Conservation (phyloP, 2,888 invertebrate species). For the Conomelus anceps region DNA sequence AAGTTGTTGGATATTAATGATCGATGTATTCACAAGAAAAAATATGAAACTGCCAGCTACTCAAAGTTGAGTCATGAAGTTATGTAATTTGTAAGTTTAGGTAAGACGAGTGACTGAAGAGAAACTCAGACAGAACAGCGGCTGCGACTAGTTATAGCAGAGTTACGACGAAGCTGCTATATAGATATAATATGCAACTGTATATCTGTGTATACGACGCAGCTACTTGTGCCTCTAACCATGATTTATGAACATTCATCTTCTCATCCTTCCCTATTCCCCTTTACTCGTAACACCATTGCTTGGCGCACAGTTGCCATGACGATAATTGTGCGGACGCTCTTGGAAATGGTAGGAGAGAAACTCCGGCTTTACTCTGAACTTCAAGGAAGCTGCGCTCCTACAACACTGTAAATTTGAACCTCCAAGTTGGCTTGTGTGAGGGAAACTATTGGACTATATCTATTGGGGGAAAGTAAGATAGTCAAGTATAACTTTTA, state of each 20-base stretch:
- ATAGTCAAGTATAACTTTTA: background rate
- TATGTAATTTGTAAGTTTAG: background rate
- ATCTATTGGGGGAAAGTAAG: conserved; percentile 9
- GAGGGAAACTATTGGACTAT: background rate
- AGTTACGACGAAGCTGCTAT: background rate
- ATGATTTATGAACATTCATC: conserved; percentile 19
- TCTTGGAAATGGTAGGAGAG: background rate
- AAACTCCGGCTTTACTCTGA: background rate
- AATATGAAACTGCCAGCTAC: background rate
- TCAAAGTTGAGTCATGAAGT: background rate
- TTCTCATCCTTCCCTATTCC: background rate
- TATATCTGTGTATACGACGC: background rate
- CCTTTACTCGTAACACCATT: background rate
- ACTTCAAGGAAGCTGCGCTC: background rate
- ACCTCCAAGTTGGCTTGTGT: background rate
- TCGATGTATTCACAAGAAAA: background rate
- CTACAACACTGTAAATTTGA: background rate
- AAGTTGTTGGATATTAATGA: background rate
- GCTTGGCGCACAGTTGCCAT: conserved; percentile 1
- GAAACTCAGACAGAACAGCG: background rate
- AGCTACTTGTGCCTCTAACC: background rate
- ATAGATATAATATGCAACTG: background rate
- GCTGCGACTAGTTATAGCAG: background rate
- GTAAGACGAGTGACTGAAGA: background rate
- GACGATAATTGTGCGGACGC: conserved; percentile 16